Evolutionary conservation across 2,888 invertebrate species (phyloP), one percentile per base, ranked within the genome.

Genomic region (Oxytorus armatus): DNA sequence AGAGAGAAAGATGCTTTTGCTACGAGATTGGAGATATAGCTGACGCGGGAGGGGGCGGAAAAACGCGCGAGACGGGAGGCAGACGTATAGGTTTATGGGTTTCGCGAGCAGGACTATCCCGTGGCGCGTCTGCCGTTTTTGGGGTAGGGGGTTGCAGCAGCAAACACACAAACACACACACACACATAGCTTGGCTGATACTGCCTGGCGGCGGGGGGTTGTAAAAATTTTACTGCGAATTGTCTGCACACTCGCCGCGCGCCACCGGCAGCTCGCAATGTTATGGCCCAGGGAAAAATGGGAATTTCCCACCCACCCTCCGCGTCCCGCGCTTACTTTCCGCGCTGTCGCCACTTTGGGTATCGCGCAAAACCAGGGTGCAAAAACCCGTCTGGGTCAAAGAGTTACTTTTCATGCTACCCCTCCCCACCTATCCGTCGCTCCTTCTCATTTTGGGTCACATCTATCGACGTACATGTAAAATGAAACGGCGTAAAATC

Each of bases 191-290:
- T 3, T 47, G 42, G 53, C 11, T 47, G 61, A 39, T 44, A 76
- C 68, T 68, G 75, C 72, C 74, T n/a, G 82, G 81, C 82, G 78
- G 82, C 79, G 83, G 81, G 84, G 83, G 84, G 85, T 86, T 87
- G 90, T 91, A 91, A 91, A 91, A 91, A 91, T 91, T 91, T 91
- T 91, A 91, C 91, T 91, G 91, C 91, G 90, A 91, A 91, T 91
- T 91, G 91, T 91, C 91, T 91, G 90, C 90, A 89, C 88, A 90
- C 90, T 85, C 81, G 87, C 80, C 69, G 77, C 73, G n/a, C 80
- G 74, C 55, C 59, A 49, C 39, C 63, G 39, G 49, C 39, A 87
- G 85, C 85, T 82, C 86, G 84, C 85, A 83, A 86, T 89, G 87
- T 90, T 91, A 91, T 88, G 86, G 87, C 85, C 77, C 65, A 86